Evolutionary conservation across 2,113 vertebrate species (phyloP).

Genomic region (Salvelinus namaycush): DNA sequence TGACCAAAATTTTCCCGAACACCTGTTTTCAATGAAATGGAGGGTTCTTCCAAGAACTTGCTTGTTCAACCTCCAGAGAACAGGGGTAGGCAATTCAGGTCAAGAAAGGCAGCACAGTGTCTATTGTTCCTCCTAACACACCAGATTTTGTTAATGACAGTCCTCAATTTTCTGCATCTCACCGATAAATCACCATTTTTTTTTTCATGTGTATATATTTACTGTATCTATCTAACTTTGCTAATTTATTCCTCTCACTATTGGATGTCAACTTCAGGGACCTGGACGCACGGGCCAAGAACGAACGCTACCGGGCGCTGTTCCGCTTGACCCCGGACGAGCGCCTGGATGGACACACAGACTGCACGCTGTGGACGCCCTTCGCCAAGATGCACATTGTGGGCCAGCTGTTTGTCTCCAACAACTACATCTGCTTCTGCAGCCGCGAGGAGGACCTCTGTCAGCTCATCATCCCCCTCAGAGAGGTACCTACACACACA

Average conservation of each 20-base stretch:
- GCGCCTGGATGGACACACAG: constrained; percentile 91
- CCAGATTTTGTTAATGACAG: no score
- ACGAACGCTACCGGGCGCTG: constrained; percentile 87
- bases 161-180: no score
- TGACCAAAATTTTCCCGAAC: neutral
- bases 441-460: constrained; percentile 92
- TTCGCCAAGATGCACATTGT: constrained; percentile 94
- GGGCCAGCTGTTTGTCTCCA: constrained; percentile 96
- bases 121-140: no score
- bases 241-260: neutral
- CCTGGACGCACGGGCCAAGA: constrained; percentile 92
- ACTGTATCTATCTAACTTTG: neutral
- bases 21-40: no score
- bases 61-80: no score
- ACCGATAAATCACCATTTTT: neutral
- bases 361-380: constrained; percentile 94
- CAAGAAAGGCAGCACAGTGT: no score
- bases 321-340: constrained; percentile 92
- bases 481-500: constrained; percentile 78
- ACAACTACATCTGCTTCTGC: constrained; percentile 96
- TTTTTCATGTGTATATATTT: neutral
- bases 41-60: no score
- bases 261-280: constrained; percentile 73
- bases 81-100: no score
- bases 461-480: constrained; percentile 92